Percentiles rank a stretch among this genome's conserved stretches.
phyloP scores from a whole-genome alignment of 2,888 invertebrate genomes.

The Oscheius sp. region DNA sequence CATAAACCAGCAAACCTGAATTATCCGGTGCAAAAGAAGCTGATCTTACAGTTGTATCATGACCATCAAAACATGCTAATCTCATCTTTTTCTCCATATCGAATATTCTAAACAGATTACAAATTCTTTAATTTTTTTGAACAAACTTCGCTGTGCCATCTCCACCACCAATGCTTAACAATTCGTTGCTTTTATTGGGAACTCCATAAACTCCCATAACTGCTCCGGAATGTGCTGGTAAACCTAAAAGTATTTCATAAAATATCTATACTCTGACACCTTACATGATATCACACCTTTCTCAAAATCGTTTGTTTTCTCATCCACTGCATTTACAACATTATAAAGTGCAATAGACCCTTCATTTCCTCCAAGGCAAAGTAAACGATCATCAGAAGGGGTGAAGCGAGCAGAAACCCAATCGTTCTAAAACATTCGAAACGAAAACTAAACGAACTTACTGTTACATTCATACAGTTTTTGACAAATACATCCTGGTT shows the following conservation, averaged over 20 bases:
- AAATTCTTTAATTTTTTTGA: background rate
- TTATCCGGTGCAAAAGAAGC: constrained; percentile 18
- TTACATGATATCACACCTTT: constrained; percentile 20
- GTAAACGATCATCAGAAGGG: constrained; percentile 6
- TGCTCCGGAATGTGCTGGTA: constrained; percentile 26
- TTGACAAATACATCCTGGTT: constrained; percentile 5
- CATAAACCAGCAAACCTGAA: background rate
- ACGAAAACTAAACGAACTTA: background rate
- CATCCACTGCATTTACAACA: background rate
- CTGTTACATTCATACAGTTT: background rate
- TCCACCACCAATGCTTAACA: constrained; percentile 27
- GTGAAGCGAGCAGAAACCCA: constrained; percentile 27
- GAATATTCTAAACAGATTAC: constrained; percentile 12
- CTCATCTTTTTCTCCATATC: constrained; percentile 18
- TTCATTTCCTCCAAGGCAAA: constrained; percentile 26
- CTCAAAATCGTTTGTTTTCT: constrained; percentile 4
- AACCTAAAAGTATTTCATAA: constrained; percentile 9
- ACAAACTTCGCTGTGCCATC: constrained; percentile 27
- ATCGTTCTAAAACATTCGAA: background rate
- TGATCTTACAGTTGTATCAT: constrained; percentile 22
- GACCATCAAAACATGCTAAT: constrained; percentile 20
- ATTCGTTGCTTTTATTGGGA: constrained; percentile 11
- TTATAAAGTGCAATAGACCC: constrained; percentile 25
- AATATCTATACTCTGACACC: background rate
- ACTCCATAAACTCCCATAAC: constrained; percentile 32